phyloP scores from a whole-genome alignment of 2,888 invertebrate genomes.

The Stenurella melanura region DNA sequence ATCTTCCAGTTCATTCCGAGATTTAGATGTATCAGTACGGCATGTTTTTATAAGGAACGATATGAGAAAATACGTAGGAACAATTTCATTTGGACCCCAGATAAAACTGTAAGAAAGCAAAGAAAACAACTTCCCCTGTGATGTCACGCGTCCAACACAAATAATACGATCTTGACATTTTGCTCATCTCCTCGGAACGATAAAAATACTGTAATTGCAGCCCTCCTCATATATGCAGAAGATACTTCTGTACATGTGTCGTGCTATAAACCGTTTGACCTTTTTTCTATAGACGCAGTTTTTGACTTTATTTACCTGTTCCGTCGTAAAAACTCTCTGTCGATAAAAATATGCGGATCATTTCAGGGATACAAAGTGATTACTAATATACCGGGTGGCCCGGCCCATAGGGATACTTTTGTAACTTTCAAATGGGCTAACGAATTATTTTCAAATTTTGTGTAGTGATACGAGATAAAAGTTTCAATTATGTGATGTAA shows the following conservation, averaged over 20 bases:
- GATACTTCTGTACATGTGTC: conserved; percentile 61
- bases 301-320: not conserved
- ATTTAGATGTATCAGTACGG: conserved; percentile 36
- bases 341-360: not conserved
- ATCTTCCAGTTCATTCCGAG: conserved; percentile 29
- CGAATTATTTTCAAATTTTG: too few species aligned
- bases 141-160: conserved; percentile 62
- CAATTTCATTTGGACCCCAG: conserved; percentile 33
- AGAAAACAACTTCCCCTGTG: conserved; percentile 29
- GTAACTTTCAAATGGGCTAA: too few species aligned
- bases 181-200: conserved; percentile 61
- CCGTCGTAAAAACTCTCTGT: not conserved
- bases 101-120: conserved; percentile 35
- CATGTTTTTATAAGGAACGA: conserved; percentile 37
- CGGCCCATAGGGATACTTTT: too few species aligned
- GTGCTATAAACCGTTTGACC: conserved; percentile 25
- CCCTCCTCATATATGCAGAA: conserved; percentile 64
- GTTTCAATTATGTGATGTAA: too few species aligned
- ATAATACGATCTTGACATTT: conserved; percentile 64
- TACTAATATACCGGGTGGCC: too few species aligned
- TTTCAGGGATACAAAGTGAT: not conserved
- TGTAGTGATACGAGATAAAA: too few species aligned
- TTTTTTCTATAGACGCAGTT: conserved; percentile 27
- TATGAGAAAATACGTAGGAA: conserved; percentile 36
- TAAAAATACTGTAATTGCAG: conserved; percentile 64